These are phyloP conservation scores for Heteropelma amictum DNA, from an alignment of 2,888 invertebrate genomes.

Conservation along the genomic window DNA sequence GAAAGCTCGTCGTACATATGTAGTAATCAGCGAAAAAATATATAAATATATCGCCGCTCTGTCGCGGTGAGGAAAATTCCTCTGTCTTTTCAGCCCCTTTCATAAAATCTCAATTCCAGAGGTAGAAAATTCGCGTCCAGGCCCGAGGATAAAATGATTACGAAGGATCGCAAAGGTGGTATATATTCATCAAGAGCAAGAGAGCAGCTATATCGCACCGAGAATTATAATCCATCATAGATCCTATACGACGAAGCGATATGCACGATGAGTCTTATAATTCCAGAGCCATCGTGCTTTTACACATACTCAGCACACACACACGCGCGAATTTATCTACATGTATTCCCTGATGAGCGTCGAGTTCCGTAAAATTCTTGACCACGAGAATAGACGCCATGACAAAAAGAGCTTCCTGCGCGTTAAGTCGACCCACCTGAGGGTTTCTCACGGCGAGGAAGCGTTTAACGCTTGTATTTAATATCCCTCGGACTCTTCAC, in stretches of 20 bases:
- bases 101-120: constrained; percentile 30
- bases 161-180: constrained; percentile 42
- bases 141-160: constrained; percentile 49
- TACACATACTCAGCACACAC: no score
- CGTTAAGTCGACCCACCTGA: constrained; percentile 67
- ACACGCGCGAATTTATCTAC: constrained; percentile 19
- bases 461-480: constrained; percentile 68
- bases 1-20: no score
- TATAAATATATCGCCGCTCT: not conserved
- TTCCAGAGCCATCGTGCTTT: constrained; percentile 25
- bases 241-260: not conserved
- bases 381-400: constrained; percentile 1
- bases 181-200: constrained; percentile 35
- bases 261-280: constrained; percentile 37
- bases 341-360: constrained; percentile 40
- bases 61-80: constrained; percentile 5
- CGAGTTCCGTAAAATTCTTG: constrained; percentile 40
- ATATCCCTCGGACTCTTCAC: constrained; percentile 59
- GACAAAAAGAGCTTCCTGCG: constrained; percentile 1
- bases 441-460: constrained; percentile 72
- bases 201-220: constrained; percentile 17
- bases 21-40: no score
- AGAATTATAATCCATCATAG: no score
- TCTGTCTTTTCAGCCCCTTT: not conserved
- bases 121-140: constrained; percentile 23